These are phyloP conservation scores for Chelonia mydas DNA, from an alignment of 2,797 vertebrate species.

Conservation along the genomic window DNA sequence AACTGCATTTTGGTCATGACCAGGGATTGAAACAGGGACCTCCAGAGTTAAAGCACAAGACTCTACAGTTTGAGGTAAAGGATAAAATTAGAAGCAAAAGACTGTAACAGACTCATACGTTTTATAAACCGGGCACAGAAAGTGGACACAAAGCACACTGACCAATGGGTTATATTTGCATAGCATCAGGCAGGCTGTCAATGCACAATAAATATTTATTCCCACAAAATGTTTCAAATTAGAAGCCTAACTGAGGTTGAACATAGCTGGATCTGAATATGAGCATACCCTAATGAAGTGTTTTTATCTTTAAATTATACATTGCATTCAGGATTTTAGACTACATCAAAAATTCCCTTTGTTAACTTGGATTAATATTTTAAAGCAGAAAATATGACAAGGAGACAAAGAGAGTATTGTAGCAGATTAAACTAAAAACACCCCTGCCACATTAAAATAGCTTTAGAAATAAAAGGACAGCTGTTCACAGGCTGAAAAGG, in stretches of 20 bases:
- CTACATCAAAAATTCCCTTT: conserved; percentile 47
- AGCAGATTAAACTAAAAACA: conserved; percentile 50
- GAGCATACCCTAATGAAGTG: conserved; percentile 71
- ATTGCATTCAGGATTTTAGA: conserved; percentile 33
- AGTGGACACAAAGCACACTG: background rate
- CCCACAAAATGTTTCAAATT: conserved; percentile 39
- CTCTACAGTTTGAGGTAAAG: background rate
- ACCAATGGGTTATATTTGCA: background rate
- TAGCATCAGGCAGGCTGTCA: conserved; percentile 19
- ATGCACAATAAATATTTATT: conserved; percentile 74
- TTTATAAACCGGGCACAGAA: background rate
- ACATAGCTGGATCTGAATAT: conserved; percentile 59
- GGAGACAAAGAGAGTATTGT: conserved; percentile 43
- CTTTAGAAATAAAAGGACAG: conserved; percentile 45
- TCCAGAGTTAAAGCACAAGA: background rate
- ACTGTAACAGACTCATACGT: background rate
- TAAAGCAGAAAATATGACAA: conserved; percentile 40
- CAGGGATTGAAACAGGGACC: background rate
- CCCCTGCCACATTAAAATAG: background rate
- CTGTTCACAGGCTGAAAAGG: conserved; percentile 40
- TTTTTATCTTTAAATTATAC: conserved; percentile 61
- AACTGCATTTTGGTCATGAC: background rate
- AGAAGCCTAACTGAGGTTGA: conserved; percentile 56
- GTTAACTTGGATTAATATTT: conserved; percentile 63
- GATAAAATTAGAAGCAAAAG: background rate